Evolutionary conservation across 2,113 vertebrate species (phyloP).

Genomic region (Coracopsis vasa): DNA sequence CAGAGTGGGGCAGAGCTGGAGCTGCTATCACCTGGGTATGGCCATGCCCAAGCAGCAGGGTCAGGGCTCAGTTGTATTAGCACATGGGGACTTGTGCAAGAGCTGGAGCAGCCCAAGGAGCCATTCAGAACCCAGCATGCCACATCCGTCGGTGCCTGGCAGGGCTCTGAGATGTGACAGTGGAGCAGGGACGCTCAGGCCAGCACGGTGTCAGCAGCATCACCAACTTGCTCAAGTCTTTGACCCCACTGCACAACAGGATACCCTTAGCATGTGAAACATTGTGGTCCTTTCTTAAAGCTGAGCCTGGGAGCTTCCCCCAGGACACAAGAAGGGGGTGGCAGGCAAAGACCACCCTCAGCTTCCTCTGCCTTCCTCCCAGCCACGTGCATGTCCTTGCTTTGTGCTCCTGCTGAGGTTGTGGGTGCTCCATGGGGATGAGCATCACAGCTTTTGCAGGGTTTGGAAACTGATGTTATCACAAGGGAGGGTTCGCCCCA

Average conservation of each 20-base stretch:
- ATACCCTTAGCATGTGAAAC: rapidly evolving
- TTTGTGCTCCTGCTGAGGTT: neutral
- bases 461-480: slow-evolving; percentile 41
- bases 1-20: neutral
- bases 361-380: neutral
- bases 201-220: rapidly evolving
- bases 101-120: neutral
- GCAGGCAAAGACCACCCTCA: neutral
- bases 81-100: neutral
- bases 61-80: neutral
- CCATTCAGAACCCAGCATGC: neutral
- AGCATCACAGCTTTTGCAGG: neutral
- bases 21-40: rapidly evolving
- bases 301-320: neutral
- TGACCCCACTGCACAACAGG: neutral
- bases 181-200: neutral
- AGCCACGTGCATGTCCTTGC: neutral
- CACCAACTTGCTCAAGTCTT: neutral
- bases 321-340: neutral
- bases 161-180: neutral
- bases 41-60: neutral
- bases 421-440: neutral
- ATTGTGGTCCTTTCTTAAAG: neutral
- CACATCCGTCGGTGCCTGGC: neutral
- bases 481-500: neutral